Evolutionary conservation across 2,797 vertebrate species (phyloP).

Genomic region (Alauda arvensis): DNA sequence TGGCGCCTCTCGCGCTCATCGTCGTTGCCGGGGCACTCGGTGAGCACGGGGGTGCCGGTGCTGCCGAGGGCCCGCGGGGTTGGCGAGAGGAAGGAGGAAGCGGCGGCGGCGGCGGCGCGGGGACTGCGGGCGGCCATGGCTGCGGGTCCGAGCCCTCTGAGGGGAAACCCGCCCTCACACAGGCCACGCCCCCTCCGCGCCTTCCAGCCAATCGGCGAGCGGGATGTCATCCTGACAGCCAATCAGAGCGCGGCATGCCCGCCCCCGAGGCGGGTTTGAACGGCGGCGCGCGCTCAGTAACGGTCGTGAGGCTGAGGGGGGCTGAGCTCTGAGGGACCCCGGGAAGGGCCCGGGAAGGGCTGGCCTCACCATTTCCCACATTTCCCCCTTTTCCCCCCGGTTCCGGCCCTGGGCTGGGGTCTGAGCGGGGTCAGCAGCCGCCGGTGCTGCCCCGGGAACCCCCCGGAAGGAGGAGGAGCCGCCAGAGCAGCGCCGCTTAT

Average conservation of each 20-base stretch:
- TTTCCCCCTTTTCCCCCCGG: accelerated
- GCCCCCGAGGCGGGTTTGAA: not conserved
- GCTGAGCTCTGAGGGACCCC: not conserved
- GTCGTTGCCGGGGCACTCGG: conserved; percentile 84
- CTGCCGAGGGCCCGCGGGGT: conserved; percentile 13
- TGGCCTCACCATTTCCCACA: accelerated
- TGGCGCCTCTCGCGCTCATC: conserved; percentile 88
- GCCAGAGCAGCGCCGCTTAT: not conserved
- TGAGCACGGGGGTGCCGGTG: conserved; percentile 75
- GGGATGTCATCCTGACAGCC: accelerated
- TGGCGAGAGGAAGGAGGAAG: conserved; percentile 23
- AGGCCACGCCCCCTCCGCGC: not conserved
- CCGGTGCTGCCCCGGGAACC: too few species aligned
- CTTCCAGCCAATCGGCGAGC: accelerated
- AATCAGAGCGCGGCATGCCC: accelerated
- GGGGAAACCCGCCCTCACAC: accelerated
- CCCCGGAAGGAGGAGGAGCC: not conserved
- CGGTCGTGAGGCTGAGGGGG: not conserved
- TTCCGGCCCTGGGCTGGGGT: too few species aligned
- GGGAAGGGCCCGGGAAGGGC: too few species aligned
- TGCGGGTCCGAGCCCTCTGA: not conserved
- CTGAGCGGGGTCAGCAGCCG: not conserved
- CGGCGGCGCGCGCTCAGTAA: not conserved
- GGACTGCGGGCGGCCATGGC: not conserved
- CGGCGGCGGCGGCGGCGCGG: accelerated